Evolutionary conservation across 2,888 invertebrate species (phyloP).

Genomic region (Epirrita christyi): DNA sequence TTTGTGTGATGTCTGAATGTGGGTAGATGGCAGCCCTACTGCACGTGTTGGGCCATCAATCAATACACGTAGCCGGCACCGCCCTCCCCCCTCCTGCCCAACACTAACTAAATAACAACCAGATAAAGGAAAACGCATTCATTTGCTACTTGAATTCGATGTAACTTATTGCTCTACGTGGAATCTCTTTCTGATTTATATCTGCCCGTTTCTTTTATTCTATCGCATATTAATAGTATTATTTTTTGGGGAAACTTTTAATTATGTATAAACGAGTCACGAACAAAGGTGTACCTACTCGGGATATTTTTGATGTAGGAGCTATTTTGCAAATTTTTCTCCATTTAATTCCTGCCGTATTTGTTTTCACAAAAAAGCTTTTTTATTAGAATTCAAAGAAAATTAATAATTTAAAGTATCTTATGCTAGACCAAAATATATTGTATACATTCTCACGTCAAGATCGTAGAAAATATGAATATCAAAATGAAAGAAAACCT

Average conservation of each 20-base stretch:
- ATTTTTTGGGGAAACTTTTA: constrained; percentile 48
- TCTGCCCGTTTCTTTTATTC: constrained; percentile 33
- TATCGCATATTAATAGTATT: constrained; percentile 37
- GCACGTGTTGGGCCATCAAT: constrained; percentile 64
- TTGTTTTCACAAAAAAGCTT: constrained; percentile 20
- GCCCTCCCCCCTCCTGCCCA: constrained; percentile 41
- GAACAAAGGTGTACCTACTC: constrained; percentile 26
- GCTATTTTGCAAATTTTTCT: constrained; percentile 23
- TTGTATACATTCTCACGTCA: constrained; percentile 32
- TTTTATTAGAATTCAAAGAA: constrained; percentile 27
- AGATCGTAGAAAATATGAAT: constrained; percentile 37
- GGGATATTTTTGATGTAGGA: constrained; percentile 27
- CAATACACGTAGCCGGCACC: constrained; percentile 56
- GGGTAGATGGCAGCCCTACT: constrained; percentile 46
- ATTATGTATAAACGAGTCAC: constrained; percentile 42
- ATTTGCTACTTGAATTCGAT: constrained; percentile 55
- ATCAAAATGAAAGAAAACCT: constrained; percentile 43
- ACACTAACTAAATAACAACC: constrained; percentile 64
- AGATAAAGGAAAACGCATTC: constrained; percentile 64
- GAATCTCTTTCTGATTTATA: constrained; percentile 31
- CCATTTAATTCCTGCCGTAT: constrained; percentile 15
- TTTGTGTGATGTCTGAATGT: constrained; percentile 43
- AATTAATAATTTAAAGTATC: constrained; percentile 22
- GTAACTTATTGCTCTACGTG: constrained; percentile 46
- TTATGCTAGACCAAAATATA: constrained; percentile 16